Evolutionary conservation across 2,113 vertebrate species (phyloP).

Genomic region (Mustela nigripes): DNA sequence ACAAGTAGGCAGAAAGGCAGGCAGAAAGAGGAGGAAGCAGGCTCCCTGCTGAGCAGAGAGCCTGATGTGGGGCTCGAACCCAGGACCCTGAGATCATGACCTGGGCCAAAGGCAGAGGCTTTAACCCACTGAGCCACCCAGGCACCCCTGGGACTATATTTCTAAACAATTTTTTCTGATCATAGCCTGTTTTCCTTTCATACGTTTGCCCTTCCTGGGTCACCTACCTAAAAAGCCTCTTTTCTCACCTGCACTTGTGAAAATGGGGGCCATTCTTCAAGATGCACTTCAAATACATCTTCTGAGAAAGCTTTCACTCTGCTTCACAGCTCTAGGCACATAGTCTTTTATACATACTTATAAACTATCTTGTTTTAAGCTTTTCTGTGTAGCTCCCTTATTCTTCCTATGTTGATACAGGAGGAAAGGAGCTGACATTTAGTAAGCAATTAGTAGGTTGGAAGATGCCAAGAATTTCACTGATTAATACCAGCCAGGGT

Average conservation of each 20-base stretch:
- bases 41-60: too few relatives aligned
- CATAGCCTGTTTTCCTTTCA: not conserved
- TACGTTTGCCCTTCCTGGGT: not conserved
- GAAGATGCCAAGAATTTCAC: not conserved
- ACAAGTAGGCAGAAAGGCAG: too few relatives aligned
- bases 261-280: not conserved
- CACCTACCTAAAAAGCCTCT: not conserved
- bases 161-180: not conserved
- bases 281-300: not conserved
- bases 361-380: not conserved
- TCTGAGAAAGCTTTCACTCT: not conserved
- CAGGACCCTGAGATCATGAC: too few relatives aligned
- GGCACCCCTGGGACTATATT: not conserved
- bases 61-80: too few relatives aligned
- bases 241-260: not conserved
- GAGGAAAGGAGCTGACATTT: not conserved
- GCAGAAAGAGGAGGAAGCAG: too few relatives aligned
- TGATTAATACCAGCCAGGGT: not conserved
- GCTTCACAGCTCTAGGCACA: not conserved
- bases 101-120: too few relatives aligned
- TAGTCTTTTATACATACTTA: not conserved
- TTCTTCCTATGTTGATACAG: not conserved
- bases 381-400: not conserved
- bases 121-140: too few relatives aligned
- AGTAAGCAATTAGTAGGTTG: not conserved